A percentile compares a stretch with the other conserved stretches of the same genome.
phyloP scores from a whole-genome alignment of 2,888 invertebrate species.

The Erebia palarica region DNA sequence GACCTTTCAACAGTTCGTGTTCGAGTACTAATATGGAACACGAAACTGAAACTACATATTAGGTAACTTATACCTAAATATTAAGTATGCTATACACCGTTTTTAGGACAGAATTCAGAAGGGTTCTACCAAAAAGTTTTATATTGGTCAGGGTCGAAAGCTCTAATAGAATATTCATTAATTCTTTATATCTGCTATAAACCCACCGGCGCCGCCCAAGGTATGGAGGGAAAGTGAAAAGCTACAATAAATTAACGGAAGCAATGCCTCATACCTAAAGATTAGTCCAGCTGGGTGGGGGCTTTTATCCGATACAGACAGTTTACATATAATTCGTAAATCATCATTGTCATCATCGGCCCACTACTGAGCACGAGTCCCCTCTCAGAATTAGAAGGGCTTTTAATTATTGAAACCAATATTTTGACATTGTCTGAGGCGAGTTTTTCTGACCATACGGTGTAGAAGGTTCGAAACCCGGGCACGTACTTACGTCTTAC shows the following conservation, averaged over 20 bases:
- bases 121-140: conserved; percentile 6
- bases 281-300: background rate
- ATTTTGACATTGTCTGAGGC: too few relatives aligned
- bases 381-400: too few relatives aligned
- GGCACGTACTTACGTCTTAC: too few relatives aligned
- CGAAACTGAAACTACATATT: background rate
- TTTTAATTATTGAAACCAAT: too few relatives aligned
- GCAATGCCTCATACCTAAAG: background rate
- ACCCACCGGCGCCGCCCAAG: conserved; percentile 21
- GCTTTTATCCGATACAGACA: too few relatives aligned
- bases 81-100: background rate
- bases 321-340: too few relatives aligned
- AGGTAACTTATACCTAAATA: background rate
- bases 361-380: too few relatives aligned
- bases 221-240: conserved; percentile 12
- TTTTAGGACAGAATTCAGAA: background rate
- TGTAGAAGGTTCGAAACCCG: too few relatives aligned
- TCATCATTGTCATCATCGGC: too few relatives aligned
- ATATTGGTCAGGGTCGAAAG: conserved; percentile 30
- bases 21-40: background rate
- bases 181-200: conserved; percentile 18
- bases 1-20: background rate
- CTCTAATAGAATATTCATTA: conserved; percentile 28
- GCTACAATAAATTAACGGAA: background rate
- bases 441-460: too few relatives aligned